Base-by-base conservation (phyloP, 2,113 vertebrate genomes). In the Pandion haliaetus region DNA sequence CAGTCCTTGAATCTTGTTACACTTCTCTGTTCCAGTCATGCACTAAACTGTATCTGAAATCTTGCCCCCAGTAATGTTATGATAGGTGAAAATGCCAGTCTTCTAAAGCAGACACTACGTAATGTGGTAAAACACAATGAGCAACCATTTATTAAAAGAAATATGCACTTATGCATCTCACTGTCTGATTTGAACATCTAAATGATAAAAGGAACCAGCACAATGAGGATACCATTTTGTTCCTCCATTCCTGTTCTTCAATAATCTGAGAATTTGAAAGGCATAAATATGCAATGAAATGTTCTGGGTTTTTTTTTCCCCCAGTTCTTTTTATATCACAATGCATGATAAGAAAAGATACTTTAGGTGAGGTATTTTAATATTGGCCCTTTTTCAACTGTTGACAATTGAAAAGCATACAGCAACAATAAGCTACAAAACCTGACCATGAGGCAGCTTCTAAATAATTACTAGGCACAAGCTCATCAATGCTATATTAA, bases 251-350 rank as follows among this genome's bases (percentile, higher is more conserved):
- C 80, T 90, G 47, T 87, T 92, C 72, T 87, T 84, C 83, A 95
- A 38, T 97, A 96, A 93, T 57, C 82, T 79, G 54, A 92, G 73
- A 76, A 76, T 82, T 61, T 91, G 93, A 96, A 97, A 95, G 58
- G 31, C 38, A 94, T 95, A 93, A 95, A 96, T 97, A 97, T 91
- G 86, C 67, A 95, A 82, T 69, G 77, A 86, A 36, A 12, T 52
- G 15, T 52, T 52, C 28, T 8, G 25, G 50, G 1, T 52, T 38
- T 74, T 71, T 65, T 77, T 38, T 2, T 3, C 5, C 5, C 20
- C 23, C 8, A 12, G 71, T 78, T 93, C 86, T 95, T 95, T 95
- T 95, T 93, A 76, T 95, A 88, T 81, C 80, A 26, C 31, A 58
- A 31, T 67, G 32, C 38, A 77, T 0, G 26, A 76, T 82, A 88